Conservation (phyloP, 2,113 vertebrate species). For the Tyto alba region DNA sequence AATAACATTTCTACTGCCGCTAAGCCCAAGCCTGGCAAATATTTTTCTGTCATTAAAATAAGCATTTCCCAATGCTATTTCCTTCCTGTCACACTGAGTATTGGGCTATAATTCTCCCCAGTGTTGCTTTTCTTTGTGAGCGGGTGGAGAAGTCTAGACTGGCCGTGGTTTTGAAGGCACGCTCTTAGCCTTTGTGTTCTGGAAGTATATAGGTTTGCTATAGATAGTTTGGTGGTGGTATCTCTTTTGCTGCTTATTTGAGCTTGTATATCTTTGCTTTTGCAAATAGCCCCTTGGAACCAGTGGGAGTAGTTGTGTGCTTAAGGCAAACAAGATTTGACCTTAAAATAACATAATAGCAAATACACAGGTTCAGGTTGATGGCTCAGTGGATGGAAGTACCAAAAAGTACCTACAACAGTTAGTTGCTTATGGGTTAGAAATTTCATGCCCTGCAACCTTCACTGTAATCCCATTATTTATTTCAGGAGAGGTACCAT, state of each 20-base stretch:
- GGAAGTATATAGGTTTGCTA: not conserved
- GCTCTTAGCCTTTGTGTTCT: not conserved
- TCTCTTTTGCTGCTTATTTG: not conserved
- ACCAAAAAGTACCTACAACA: not conserved
- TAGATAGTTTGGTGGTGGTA: not conserved
- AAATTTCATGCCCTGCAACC: not conserved
- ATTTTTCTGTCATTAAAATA: conserved; percentile 61
- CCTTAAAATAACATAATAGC: not conserved
- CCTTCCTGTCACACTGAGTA: conserved; percentile 34
- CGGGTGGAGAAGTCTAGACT: not conserved
- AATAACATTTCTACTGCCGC: conserved; percentile 45
- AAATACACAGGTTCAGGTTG: not conserved
- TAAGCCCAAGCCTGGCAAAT: conserved; percentile 40
- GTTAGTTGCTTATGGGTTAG: not conserved
- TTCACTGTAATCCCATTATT: conserved; percentile 30
- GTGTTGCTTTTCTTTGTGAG: not conserved
- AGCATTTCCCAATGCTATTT: conserved; percentile 53
- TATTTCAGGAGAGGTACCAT: conserved; percentile 17
- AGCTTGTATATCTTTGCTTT: not conserved
- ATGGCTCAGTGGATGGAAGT: not conserved
- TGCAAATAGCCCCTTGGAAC: not conserved
- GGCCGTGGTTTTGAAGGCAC: not conserved
- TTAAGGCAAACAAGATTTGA: conserved; percentile 10
- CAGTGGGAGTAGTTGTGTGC: not conserved
- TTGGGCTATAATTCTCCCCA: conserved; percentile 43